A percentile compares a stretch with the other conserved stretches of the same genome.
Conservation (phyloP, 2,797 vertebrate species). For the Kryptolebias ocellatus region DNA sequence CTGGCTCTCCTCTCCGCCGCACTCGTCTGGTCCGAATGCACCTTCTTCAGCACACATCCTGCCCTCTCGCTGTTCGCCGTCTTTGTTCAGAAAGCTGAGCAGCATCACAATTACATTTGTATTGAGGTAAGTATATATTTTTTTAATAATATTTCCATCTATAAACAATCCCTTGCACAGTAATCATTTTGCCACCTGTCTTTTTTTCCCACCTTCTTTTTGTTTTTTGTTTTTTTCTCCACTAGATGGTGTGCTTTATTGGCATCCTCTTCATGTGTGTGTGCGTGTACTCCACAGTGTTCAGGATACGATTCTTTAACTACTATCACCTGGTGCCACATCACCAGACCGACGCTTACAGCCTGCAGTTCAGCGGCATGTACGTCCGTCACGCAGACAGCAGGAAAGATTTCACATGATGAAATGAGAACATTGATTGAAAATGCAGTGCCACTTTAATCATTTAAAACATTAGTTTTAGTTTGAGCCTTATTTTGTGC, state of each 20-base stretch:
- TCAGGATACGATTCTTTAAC: conserved; percentile 94
- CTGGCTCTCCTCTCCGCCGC: conserved; percentile 87
- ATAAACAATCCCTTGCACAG: too few species aligned
- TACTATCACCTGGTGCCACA: conserved; percentile 94
- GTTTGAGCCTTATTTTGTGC: background rate
- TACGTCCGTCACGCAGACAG: conserved; percentile 70
- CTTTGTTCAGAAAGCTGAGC: conserved; percentile 92
- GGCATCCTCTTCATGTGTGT: conserved; percentile 94
- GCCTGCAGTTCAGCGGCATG: conserved; percentile 97
- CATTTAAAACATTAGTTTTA: background rate
- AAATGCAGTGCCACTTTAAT: background rate
- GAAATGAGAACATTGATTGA: too few species aligned
- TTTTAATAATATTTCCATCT: background rate
- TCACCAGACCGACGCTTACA: conserved; percentile 96
- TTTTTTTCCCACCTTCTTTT: background rate
- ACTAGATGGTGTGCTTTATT: conserved; percentile 92
- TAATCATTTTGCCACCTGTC: too few species aligned
- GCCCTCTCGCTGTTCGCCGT: conserved; percentile 92
- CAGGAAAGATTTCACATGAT: background rate
- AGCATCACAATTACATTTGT: conserved; percentile 91
- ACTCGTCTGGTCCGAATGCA: conserved; percentile 97
- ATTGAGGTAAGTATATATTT: conserved; percentile 84
- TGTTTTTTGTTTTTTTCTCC: conserved; percentile 46
- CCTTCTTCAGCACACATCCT: conserved; percentile 92
- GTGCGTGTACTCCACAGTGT: conserved; percentile 95